phyloP scores from a whole-genome alignment of 2,113 vertebrate species.

The Panthera leo region DNA sequence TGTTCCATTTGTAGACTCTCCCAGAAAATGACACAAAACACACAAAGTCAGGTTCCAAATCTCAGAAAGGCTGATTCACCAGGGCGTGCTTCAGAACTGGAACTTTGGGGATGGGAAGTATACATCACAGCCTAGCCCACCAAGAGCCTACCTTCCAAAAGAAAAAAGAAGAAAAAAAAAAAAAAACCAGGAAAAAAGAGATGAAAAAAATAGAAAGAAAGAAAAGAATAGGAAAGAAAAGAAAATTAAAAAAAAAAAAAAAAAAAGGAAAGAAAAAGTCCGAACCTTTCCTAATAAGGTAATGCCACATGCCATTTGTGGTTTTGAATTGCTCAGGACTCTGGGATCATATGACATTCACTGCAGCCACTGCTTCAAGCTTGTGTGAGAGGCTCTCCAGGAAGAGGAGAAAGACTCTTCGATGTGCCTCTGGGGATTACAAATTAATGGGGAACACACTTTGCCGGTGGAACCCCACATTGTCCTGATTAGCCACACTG shows the following conservation, averaged over 20 bases:
- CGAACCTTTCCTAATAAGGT: slow-evolving; percentile 68
- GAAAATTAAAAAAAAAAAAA: not conserved
- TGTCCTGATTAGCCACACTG: slow-evolving; percentile 41
- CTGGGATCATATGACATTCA: slow-evolving; percentile 13
- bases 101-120: not conserved
- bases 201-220: too few relatives aligned
- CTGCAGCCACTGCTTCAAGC: not conserved
- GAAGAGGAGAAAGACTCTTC: not conserved
- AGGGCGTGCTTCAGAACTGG: not conserved
- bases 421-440: not conserved
- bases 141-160: not conserved
- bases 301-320: slow-evolving; percentile 53
- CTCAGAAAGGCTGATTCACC: slow-evolving; percentile 24
- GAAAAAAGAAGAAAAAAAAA: not conserved
- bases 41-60: not conserved
- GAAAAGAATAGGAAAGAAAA: not conserved
- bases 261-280: not conserved
- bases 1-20: not conserved
- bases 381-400: slow-evolving; percentile 13
- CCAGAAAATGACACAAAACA: slow-evolving; percentile 3
- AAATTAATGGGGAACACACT: slow-evolving; percentile 16
- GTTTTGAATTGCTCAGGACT: slow-evolving; percentile 51
- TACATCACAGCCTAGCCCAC: not conserved
- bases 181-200: not conserved
- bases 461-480: not conserved